phyloP scores from a whole-genome alignment of 1,140 invertebrate genomes.

The Drosophila pallidifrons region DNA sequence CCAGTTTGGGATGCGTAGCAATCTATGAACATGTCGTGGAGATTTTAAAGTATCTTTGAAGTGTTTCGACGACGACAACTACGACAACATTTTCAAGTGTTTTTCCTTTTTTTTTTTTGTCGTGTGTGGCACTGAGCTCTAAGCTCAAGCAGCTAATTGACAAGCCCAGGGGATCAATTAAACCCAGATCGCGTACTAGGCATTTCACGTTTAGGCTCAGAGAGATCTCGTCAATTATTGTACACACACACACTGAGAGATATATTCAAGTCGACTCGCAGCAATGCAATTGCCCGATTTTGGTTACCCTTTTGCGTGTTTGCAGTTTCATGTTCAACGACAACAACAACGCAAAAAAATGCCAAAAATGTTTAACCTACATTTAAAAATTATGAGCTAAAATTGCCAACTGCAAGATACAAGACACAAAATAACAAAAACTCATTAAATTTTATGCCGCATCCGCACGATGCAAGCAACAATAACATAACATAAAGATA shows the following conservation, averaged over 20 bases:
- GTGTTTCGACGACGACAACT: constrained; percentile 36
- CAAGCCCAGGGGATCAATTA: constrained; percentile 80
- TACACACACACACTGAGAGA: not conserved
- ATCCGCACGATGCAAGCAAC: constrained; percentile 31
- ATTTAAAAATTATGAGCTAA: constrained; percentile 66
- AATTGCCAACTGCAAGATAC: constrained; percentile 34
- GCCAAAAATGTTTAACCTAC: constrained; percentile 77
- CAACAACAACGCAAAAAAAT: constrained; percentile 31
- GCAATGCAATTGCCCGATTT: constrained; percentile 67
- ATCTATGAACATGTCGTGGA: constrained; percentile 37
- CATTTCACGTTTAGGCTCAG: constrained; percentile 4
- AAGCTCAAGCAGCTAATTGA: constrained; percentile 67
- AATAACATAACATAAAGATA: constrained; percentile 53
- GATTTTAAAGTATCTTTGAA: constrained; percentile 51
- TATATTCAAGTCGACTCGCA: constrained; percentile 12
- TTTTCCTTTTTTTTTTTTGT: constrained; percentile 9
- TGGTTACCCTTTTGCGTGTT: constrained; percentile 58
- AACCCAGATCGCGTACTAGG: constrained; percentile 22
- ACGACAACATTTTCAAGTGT: constrained; percentile 23
- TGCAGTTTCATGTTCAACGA: constrained; percentile 3
- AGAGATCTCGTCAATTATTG: not conserved
- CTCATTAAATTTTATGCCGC: constrained; percentile 75
- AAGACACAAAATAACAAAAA: constrained; percentile 39
- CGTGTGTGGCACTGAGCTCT: constrained; percentile 23
- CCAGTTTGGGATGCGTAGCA: constrained; percentile 48